These are phyloP conservation scores for Pomacea maculata DNA, from an alignment of 1,140 invertebrate genomes.

Conservation along the genomic window DNA sequence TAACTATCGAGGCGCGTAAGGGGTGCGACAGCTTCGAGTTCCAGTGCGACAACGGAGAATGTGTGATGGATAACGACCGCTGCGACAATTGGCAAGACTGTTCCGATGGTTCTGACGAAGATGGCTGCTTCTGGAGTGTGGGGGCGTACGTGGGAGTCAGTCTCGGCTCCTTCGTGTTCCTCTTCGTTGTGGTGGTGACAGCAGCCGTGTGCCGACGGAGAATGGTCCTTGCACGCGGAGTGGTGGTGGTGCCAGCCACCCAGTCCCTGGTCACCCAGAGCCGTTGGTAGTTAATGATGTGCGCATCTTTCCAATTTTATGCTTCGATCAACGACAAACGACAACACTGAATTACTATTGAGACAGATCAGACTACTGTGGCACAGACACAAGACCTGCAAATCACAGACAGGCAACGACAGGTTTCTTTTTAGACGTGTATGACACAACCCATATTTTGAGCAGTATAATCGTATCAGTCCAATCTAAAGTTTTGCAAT, in stretches of 20 bases:
- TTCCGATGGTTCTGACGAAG: neutral
- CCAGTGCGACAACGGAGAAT: neutral
- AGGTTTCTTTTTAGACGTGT: no score
- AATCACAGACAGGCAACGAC: no score
- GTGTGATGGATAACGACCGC: neutral
- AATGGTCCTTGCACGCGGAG: neutral
- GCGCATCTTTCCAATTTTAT: no score
- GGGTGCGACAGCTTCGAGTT: neutral
- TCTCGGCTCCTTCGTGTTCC: neutral
- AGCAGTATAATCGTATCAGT: no score
- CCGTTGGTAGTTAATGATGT: neutral
- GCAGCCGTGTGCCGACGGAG: neutral
- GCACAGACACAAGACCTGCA: no score
- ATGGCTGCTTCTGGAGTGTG: neutral
- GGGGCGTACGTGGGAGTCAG: neutral
- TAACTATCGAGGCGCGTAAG: neutral
- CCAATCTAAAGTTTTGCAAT: no score
- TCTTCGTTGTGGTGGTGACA: neutral
- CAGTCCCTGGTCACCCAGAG: neutral
- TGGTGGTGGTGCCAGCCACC: neutral
- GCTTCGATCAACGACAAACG: no score
- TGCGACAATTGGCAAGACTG: neutral
- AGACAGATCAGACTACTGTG: no score
- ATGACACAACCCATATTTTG: no score
- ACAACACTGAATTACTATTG: no score